Conservation (phyloP, 1,140 invertebrate genomes). For the Triops cancriformis region DNA sequence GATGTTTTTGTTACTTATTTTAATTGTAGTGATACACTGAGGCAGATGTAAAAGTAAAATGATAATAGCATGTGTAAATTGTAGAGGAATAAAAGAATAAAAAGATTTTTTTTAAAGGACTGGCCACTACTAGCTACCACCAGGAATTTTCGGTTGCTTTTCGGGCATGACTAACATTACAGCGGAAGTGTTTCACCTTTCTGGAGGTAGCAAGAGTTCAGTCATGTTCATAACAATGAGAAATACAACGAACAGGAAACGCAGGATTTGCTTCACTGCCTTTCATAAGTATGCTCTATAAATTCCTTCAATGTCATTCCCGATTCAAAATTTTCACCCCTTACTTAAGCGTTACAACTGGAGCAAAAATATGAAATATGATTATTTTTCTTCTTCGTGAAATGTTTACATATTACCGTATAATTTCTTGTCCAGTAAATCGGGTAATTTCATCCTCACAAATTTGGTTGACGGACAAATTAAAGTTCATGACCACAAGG, state of each 20-base stretch:
- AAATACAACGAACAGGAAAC: neutral
- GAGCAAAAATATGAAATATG: too few relatives aligned
- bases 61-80: neutral
- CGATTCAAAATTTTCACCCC: too few relatives aligned
- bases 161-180: neutral
- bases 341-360: too few relatives aligned
- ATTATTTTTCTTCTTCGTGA: too few relatives aligned
- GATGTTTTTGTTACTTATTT: too few relatives aligned
- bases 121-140: too few relatives aligned
- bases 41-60: too few relatives aligned
- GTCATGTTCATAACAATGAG: neutral
- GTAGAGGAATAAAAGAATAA: constrained; percentile 3
- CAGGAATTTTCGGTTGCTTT: neutral
- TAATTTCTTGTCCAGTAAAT: constrained; percentile 22
- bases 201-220: neutral
- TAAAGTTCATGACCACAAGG: constrained; percentile 15
- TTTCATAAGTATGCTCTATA: neutral
- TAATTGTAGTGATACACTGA: too few relatives aligned
- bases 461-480: constrained; percentile 19
- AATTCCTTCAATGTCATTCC: too few relatives aligned
- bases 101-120: too few relatives aligned
- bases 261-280: neutral
- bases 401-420: constrained; percentile 15
- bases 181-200: neutral
- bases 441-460: constrained; percentile 15